phyloP scores from a whole-genome alignment of 2,797 vertebrate genomes.

The Chromis chromis region DNA sequence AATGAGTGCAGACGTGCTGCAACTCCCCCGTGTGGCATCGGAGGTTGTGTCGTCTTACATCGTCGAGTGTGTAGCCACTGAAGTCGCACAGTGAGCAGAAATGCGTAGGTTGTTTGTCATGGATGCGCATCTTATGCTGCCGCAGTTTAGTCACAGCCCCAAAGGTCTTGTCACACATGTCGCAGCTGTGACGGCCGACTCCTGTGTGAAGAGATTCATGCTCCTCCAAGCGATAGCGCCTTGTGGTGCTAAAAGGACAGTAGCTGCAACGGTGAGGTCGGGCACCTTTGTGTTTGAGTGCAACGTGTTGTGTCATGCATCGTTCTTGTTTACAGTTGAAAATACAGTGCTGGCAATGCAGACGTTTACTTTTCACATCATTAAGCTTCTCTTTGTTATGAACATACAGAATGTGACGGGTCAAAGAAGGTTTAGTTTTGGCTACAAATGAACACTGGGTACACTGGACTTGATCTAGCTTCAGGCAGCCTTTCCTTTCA shows the following conservation, averaged over 20 bases:
- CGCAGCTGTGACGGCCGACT: slow-evolving; percentile 89
- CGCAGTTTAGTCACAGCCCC: slow-evolving; percentile 92
- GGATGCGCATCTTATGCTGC: slow-evolving; percentile 90
- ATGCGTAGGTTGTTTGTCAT: slow-evolving; percentile 90
- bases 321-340: slow-evolving; percentile 92
- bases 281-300: slow-evolving; percentile 88
- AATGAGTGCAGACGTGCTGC: slow-evolving; percentile 85
- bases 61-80: slow-evolving; percentile 89
- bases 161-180: slow-evolving; percentile 89
- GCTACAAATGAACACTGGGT: slow-evolving; percentile 85
- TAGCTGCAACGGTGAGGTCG: slow-evolving; percentile 87
- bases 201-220: slow-evolving; percentile 95
- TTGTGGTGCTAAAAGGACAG: slow-evolving; percentile 91
- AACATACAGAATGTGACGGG: slow-evolving; percentile 75
- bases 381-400: slow-evolving; percentile 73
- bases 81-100: slow-evolving; percentile 94
- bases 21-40: slow-evolving; percentile 91
- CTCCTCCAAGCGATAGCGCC: slow-evolving; percentile 92
- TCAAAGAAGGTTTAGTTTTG: slow-evolving; percentile 81
- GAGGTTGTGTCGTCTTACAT: slow-evolving; percentile 90
- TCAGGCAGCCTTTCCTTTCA: slow-evolving; percentile 86
- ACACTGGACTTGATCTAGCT: slow-evolving; percentile 83
- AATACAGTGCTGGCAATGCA: slow-evolving; percentile 86
- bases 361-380: slow-evolving; percentile 30
- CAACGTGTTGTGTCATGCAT: slow-evolving; percentile 87